Conservation (phyloP, 2,113 vertebrate genomes). For the Rhipidura dahli region DNA sequence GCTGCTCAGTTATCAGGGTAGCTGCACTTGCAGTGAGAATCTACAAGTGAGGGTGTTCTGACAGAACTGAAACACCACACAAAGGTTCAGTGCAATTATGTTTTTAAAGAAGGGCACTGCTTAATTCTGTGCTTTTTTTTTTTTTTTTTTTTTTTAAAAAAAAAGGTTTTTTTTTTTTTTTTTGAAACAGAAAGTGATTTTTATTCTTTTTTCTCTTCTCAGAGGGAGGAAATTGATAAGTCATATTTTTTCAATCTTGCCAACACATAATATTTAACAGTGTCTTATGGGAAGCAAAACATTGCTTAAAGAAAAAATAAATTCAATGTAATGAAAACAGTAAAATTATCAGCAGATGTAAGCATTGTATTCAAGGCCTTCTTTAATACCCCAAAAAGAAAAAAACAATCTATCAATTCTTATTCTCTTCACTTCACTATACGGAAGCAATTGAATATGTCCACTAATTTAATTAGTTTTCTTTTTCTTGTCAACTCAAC, state of each 20-base stretch:
- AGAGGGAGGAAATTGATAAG: not conserved
- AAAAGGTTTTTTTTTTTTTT: not conserved
- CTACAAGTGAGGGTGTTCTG: not conserved
- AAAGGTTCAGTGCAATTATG: not conserved
- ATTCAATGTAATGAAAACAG: not conserved
- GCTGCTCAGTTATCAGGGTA: not conserved
- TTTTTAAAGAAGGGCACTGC: not conserved
- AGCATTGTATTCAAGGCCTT: not conserved
- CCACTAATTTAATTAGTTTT: not conserved
- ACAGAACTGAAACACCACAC: fast-evolving
- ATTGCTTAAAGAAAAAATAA: not conserved
- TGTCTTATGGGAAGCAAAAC: not conserved
- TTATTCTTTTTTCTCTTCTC: not conserved
- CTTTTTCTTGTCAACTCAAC: not conserved
- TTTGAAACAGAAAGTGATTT: not conserved
- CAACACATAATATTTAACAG: not conserved
- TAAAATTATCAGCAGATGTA: not conserved
- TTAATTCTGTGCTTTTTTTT: not conserved
- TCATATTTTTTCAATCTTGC: not conserved
- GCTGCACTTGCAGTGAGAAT: not conserved
- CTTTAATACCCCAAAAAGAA: not conserved
- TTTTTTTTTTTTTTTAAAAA: conserved; percentile 10
- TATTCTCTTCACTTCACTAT: not conserved
- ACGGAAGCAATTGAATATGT: not conserved
- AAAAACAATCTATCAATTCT: not conserved